Conservation (phyloP, 1,140 invertebrate genomes). For the Drosophila pandora region DNA sequence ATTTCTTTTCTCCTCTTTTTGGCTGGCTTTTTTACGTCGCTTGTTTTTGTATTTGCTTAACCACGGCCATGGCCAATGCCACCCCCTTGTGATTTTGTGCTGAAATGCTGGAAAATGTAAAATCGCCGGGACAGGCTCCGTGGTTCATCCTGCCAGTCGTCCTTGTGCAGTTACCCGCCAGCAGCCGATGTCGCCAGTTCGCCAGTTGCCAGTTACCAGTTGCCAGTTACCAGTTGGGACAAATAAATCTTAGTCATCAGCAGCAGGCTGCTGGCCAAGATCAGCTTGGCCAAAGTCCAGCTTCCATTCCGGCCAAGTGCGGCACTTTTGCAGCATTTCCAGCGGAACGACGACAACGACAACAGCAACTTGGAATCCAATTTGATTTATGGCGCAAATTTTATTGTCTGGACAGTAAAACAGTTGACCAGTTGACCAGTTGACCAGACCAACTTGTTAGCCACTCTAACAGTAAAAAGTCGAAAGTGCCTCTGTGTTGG, state of each 20-base stretch:
- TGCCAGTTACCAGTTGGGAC: constrained; percentile 45
- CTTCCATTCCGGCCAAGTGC: constrained; percentile 33
- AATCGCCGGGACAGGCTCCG: constrained; percentile 70
- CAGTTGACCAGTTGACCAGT: constrained; percentile 45
- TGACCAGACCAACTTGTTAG: constrained; percentile 72
- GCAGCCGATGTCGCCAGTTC: constrained; percentile 82
- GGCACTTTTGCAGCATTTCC: constrained; percentile 62
- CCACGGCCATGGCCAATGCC: constrained; percentile 76
- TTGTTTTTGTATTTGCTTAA: constrained; percentile 16
- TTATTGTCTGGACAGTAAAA: constrained; percentile 70
- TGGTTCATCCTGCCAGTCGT: constrained; percentile 81
- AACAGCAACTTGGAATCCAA: constrained; percentile 69
- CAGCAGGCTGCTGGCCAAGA: constrained; percentile 56
- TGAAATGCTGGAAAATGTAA: constrained; percentile 22
- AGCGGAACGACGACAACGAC: constrained; percentile 46
- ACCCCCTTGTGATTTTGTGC: constrained; percentile 52
- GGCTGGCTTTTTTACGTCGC: constrained; percentile 18
- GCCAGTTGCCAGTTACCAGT: constrained; percentile 75
- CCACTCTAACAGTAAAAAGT: constrained; percentile 65
- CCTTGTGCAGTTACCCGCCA: constrained; percentile 81
- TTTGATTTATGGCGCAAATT: constrained; percentile 81
- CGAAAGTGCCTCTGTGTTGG: constrained; percentile 71
- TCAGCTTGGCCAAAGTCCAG: constrained; percentile 38
- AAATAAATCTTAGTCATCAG: constrained; percentile 80
- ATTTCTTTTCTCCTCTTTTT: constrained; percentile 45